Evolutionary conservation across 2,888 invertebrate genomes (phyloP), one percentile per base, ranked within the genome.

Genomic region (Mimumesa dahlbomi): DNA sequence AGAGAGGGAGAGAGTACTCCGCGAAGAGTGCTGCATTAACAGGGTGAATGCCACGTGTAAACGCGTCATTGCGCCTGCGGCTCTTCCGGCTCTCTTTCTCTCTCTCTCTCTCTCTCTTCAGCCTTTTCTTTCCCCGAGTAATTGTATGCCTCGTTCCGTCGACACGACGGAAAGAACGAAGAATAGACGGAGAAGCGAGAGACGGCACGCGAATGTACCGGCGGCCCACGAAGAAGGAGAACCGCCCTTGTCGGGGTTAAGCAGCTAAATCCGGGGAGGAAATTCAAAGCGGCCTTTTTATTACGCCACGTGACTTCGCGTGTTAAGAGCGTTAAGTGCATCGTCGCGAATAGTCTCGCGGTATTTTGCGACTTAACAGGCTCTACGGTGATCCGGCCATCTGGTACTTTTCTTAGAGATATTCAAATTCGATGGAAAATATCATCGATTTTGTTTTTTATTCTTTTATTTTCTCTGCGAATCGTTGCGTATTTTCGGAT

Each of bases 281-380:
- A 75, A 72, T 76, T 72, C 68, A 62, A 72, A 68, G 62, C 64
- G 53, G 62, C 45, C 56, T 68, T 75, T 77, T 77, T 73, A 73
- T 62, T 46, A 62, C 56, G 67, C 70, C 58, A 31, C 67, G 58
- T 58, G 63, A 62, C 73, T 49, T 64, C 22, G 59, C 56, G 62
- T 34, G 65, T 38, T 42, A 42, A 56, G 52, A 48, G 48, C 43
- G 63, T 58, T 58, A 50, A 73, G 29, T 21, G 46, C 58, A 48
- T 31, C 13, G 38, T 40, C 14, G 46, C 49, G 54, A 29, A 45
- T 18, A 16, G 18, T n/a, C 34, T 31, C 4, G 29, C 1, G 48
- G 29, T 31, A 52, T 68, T 53, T n/a, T 1, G 25, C 5, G 34
- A n/a, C 16, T 43, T 36, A 13, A n/a, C 2, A 11, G 11, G 7